Percentiles rank a stretch among this genome's conserved stretches.
Evolutionary conservation across 2,797 vertebrate species (phyloP).

Genomic region (Aeoliscus strigatus): DNA sequence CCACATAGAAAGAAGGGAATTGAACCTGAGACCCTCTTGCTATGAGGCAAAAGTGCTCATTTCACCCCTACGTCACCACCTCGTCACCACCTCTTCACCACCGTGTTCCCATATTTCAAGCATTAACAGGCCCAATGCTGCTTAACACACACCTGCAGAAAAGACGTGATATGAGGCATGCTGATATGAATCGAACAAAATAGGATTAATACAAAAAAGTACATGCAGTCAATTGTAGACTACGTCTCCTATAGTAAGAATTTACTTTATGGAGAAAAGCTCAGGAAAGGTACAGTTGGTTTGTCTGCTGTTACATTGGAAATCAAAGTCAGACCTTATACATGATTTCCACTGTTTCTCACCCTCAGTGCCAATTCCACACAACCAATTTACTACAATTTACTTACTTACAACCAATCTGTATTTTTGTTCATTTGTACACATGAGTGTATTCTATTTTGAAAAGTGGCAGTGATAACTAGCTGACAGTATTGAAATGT

Average conservation of each 20-base stretch:
- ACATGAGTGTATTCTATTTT: too few species aligned
- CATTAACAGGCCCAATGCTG: constrained; percentile 41
- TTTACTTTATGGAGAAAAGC: constrained; percentile 1
- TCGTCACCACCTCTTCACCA: too few species aligned
- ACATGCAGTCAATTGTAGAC: constrained; percentile 15
- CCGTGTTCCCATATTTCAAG: too few species aligned
- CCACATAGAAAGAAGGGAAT: too few species aligned
- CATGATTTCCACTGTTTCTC: background rate
- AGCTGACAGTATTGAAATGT: too few species aligned
- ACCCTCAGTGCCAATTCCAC: background rate
- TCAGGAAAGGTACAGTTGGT: background rate
- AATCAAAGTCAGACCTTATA: constrained; percentile 3
- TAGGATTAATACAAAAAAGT: constrained; percentile 30
- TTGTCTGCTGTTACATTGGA: constrained; percentile 4
- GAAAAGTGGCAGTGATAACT: too few species aligned
- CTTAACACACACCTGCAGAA: constrained; percentile 28
- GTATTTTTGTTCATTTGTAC: too few species aligned
- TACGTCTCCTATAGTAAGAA: constrained; percentile 3
- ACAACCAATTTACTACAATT: too few species aligned
- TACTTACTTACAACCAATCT: too few species aligned
- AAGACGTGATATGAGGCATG: constrained; percentile 18
- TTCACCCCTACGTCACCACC: too few species aligned
- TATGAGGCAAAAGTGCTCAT: too few species aligned
- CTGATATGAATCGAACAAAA: constrained; percentile 34
- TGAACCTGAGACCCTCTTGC: too few species aligned